A percentile compares a stretch with the other conserved stretches of the same genome.
phyloP scores from a whole-genome alignment of 2,113 vertebrate species.

The Pelvicachromis taeniatus region DNA sequence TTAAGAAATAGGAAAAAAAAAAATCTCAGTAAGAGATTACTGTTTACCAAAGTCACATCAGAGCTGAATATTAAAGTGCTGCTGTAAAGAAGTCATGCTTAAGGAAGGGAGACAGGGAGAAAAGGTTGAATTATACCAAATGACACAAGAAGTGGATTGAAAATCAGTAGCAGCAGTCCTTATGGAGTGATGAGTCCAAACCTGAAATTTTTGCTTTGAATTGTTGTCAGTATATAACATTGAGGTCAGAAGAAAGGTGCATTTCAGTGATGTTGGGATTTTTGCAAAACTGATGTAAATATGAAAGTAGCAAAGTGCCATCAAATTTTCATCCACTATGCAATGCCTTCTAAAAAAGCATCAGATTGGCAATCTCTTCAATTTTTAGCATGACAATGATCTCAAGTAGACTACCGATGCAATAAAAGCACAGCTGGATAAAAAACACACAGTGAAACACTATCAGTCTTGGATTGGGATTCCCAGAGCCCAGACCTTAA shows the following conservation, averaged over 20 bases:
- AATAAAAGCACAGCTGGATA: background rate
- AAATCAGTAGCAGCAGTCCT: background rate
- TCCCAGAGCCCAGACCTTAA: background rate
- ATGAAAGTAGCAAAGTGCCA: background rate
- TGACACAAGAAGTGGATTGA: background rate
- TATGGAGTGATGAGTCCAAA: background rate
- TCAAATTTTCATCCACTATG: background rate
- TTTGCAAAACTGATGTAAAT: background rate
- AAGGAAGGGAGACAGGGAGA: too few species aligned
- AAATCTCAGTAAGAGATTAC: background rate
- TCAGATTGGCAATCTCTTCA: background rate
- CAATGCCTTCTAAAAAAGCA: background rate
- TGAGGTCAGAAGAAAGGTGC: background rate
- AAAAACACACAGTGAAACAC: background rate
- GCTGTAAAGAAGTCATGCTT: too few species aligned
- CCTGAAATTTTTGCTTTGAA: background rate
- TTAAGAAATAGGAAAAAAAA: background rate
- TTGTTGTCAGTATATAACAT: background rate
- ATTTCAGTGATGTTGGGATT: background rate
- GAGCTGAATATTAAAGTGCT: too few species aligned
- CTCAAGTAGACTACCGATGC: background rate
- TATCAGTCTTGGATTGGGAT: background rate
- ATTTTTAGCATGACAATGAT: background rate
- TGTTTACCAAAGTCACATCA: background rate
- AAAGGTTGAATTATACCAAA: background rate